These are phyloP conservation scores for Tenthredo notha DNA, from an alignment of 2,888 invertebrate genomes.

Conservation along the genomic window DNA sequence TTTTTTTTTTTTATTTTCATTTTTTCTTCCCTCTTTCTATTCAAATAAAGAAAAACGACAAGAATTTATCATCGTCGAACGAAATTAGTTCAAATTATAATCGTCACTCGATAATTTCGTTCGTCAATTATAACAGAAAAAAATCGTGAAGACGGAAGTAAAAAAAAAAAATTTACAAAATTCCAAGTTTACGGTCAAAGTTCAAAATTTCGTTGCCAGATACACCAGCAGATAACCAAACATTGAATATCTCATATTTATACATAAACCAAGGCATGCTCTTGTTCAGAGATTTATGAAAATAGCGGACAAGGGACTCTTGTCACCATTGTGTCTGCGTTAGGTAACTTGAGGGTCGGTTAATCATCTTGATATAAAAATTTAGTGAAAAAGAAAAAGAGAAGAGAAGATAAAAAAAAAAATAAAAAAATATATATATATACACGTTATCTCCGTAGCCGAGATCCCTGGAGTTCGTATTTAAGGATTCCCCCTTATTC, in stretches of 20 bases:
- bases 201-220: not conserved
- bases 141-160: not conserved
- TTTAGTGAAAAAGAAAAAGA: constrained; percentile 51
- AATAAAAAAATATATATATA: no score
- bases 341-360: constrained; percentile 67
- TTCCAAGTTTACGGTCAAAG: not conserved
- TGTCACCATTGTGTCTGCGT: constrained; percentile 69
- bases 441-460: not conserved
- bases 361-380: constrained; percentile 66
- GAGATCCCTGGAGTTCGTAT: not conserved
- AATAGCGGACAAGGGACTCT: constrained; percentile 58
- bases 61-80: not conserved
- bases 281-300: constrained; percentile 71
- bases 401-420: no score
- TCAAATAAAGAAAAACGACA: not conserved
- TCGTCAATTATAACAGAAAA: not conserved
- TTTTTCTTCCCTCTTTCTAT: no score
- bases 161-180: not conserved
- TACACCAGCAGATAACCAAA: constrained; percentile 35
- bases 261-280: constrained; percentile 64
- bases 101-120: not conserved
- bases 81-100: not conserved
- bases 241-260: constrained; percentile 62
- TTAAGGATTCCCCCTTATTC: not conserved
- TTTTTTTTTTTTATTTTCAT: not conserved